Conservation (phyloP, 2,797 vertebrate genomes). For the Spondyliosoma cantharus region DNA sequence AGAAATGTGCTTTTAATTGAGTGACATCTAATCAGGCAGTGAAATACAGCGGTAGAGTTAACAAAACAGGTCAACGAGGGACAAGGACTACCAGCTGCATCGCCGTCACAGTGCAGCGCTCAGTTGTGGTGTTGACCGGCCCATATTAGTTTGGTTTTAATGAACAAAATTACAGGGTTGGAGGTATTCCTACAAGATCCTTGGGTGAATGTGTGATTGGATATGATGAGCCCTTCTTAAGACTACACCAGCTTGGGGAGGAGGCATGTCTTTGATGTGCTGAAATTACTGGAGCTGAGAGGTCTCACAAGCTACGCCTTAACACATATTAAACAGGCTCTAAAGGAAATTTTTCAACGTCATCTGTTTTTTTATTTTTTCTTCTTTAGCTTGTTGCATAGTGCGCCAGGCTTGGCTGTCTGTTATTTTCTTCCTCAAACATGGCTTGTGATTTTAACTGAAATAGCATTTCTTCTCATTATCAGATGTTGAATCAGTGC, state of each 20-base stretch:
- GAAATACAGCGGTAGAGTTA: constrained; percentile 80
- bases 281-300: constrained; percentile 78
- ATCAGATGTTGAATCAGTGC: constrained; percentile 75
- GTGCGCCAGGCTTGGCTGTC: constrained; percentile 44
- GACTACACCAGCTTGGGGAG: constrained; percentile 75
- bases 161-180: constrained; percentile 71
- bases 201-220: constrained; percentile 76
- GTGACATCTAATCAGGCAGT: constrained; percentile 85
- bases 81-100: constrained; percentile 70
- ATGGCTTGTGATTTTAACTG: constrained; percentile 67
- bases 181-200: constrained; percentile 72
- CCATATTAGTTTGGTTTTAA: constrained; percentile 68
- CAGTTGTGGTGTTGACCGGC: constrained; percentile 47
- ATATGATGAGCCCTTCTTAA: constrained; percentile 81
- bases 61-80: constrained; percentile 81
- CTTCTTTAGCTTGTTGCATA: constrained; percentile 51
- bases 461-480: constrained; percentile 73
- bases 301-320: constrained; percentile 76
- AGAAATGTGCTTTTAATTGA: constrained; percentile 88
- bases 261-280: constrained; percentile 82
- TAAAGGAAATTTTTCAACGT: constrained; percentile 73
- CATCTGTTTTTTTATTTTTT: constrained; percentile 61
- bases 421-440: constrained; percentile 66
- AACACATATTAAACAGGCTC: constrained; percentile 81
- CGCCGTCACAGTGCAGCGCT: constrained; percentile 33